Base-by-base conservation (phyloP, 2,888 invertebrate species). In the Eupsilia transversa region DNA sequence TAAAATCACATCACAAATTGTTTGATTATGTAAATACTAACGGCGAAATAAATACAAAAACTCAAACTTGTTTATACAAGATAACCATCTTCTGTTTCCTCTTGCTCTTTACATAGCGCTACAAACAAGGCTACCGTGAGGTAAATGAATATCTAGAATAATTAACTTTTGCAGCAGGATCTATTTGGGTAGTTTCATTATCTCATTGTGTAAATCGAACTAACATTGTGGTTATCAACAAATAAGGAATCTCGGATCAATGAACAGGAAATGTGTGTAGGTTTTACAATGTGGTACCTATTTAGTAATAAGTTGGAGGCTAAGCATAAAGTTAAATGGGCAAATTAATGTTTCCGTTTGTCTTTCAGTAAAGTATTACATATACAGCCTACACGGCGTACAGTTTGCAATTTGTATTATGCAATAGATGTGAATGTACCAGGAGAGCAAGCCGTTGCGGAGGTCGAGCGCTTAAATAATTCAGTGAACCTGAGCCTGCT, bases 391-490 rank as follows among this genome's bases (percentile, higher is more conserved):
- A 83, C 74, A 66, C 63, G 74, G 83, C 73, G 79, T 77, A 79
- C 82, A 86, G 80, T 82, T 82, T 81, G 84, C 80, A 86, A 87
- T 84, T 89, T 91, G 88, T 88, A 91, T 91, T 91, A 92, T 90
- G 90, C 89, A 92, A 88, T 72, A 83, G 83, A 84, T 79, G 84
- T 84, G 86, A 85, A 86, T 83, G 82, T 92, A 93, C 92, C 89
- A 92, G 91, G 93, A 89, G 88, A 81, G 83, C 85, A 92, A 87
- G 77, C 72, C 82, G 77, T 86, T 79, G 83, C 85, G 82, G 89
- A 92, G 91, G 89, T 90, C 86, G 88, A 81, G 76, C 86, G 83
- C 84, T 89, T 94, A 91, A 93, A 94, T 94, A 91, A 94, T 94
- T 94, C 91, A 94, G 88, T 73, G 84, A 63, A 80, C 74, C 70